phyloP scores from a whole-genome alignment of 2,113 vertebrate species.

The Tretioscincus oriximinensis region DNA sequence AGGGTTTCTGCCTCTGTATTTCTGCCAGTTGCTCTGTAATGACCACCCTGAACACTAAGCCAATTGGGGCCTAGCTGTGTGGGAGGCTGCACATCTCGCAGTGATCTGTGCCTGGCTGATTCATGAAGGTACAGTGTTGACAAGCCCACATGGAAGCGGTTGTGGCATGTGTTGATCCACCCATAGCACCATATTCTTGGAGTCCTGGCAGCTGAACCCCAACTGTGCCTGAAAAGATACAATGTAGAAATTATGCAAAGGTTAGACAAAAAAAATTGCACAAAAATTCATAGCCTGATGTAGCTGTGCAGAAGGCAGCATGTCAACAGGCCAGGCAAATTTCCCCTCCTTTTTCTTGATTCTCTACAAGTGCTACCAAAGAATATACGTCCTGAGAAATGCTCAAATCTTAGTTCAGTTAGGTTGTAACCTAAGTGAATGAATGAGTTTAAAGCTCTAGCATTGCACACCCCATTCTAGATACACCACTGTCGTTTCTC shows the following conservation, averaged over 20 bases:
- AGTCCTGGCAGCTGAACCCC: constrained; percentile 86
- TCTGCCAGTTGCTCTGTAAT: constrained; percentile 30
- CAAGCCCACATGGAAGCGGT: constrained; percentile 92
- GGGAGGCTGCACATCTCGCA: constrained; percentile 99
- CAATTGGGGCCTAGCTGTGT: constrained; percentile 73
- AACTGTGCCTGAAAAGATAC: constrained; percentile 82
- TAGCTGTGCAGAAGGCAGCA: not conserved
- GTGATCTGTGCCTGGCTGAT: constrained; percentile 94
- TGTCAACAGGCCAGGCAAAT: not conserved
- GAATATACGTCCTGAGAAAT: not conserved
- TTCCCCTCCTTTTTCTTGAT: no score
- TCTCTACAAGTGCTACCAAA: not conserved
- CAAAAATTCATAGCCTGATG: not conserved
- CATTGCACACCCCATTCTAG: not conserved
- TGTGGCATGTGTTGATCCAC: constrained; percentile 74
- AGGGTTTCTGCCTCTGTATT: constrained; percentile 46
- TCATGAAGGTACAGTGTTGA: constrained; percentile 98
- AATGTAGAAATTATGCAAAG: not conserved
- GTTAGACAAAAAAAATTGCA: not conserved
- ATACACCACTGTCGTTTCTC: not conserved
- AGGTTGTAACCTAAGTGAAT: not conserved
- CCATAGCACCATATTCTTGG: constrained; percentile 85
- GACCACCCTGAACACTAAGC: not conserved
- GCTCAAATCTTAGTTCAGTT: not conserved
- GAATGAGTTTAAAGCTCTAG: not conserved